Conservation (phyloP, 2,888 invertebrate species). For the Netelia virgata region DNA sequence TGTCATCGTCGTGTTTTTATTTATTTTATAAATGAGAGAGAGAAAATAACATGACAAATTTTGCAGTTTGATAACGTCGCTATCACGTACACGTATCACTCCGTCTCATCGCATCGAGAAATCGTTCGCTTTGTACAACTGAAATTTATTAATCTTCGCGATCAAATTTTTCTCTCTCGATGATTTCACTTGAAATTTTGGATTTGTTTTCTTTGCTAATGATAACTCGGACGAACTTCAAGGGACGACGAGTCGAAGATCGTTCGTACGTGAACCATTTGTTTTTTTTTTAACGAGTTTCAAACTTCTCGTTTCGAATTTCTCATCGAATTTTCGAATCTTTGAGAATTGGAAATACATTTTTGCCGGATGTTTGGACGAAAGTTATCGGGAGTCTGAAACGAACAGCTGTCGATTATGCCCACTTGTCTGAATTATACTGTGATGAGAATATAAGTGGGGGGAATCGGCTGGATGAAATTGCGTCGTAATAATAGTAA, state of each 20-base stretch:
- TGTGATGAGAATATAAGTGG: neutral
- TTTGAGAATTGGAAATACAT: too few relatives aligned
- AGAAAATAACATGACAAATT: neutral
- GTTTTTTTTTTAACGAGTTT: neutral
- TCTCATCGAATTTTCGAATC: too few relatives aligned
- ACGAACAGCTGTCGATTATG: neutral
- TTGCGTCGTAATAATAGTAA: slow-evolving; percentile 35
- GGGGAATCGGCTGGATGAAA: slow-evolving; percentile 2
- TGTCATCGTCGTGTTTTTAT: slow-evolving; percentile 24
- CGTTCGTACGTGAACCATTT: neutral
- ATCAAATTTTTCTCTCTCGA: slow-evolving; percentile 17
- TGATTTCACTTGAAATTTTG: slow-evolving; percentile 49
- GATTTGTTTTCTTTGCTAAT: neutral
- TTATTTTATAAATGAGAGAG: neutral
- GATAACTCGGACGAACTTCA: slow-evolving; percentile 39
- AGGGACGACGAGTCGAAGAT: neutral
- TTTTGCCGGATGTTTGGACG: too few relatives aligned
- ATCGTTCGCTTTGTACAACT: slow-evolving; percentile 34
- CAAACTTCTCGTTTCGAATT: too few relatives aligned
- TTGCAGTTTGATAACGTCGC: neutral
- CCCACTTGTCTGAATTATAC: neutral
- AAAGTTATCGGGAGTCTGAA: too few relatives aligned
- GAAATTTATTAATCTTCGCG: slow-evolving; percentile 22
- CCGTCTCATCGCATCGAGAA: slow-evolving; percentile 55
- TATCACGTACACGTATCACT: slow-evolving; percentile 57